phyloP scores from a whole-genome alignment of 2,797 vertebrate species.

The Enteromius argenteus region DNA sequence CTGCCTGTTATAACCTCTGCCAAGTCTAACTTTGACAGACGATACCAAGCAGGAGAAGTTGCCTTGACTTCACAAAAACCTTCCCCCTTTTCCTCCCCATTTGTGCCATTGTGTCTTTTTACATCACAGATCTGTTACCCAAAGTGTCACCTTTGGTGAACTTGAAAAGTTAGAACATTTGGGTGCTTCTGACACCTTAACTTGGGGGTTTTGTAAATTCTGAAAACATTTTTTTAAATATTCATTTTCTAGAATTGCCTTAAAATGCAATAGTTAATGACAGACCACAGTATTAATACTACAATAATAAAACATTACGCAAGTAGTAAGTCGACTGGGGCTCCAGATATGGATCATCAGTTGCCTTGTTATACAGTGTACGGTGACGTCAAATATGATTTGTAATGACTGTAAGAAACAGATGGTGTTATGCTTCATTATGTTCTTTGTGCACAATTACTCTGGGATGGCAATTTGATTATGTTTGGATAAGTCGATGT shows the following conservation, averaged over 20 bases:
- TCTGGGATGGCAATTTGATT: neutral
- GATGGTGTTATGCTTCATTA: neutral
- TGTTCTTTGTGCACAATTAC: neutral
- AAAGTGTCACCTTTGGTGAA: constrained; percentile 31
- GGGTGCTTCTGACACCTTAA: neutral
- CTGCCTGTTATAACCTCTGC: constrained; percentile 81
- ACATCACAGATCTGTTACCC: constrained; percentile 18
- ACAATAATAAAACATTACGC: constrained; percentile 9
- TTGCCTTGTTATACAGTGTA: constrained; percentile 19
- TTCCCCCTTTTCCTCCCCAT: constrained; percentile 20
- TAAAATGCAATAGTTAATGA: constrained; percentile 64
- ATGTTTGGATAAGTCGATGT: neutral
- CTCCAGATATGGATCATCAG: constrained; percentile 19
- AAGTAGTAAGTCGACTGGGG: neutral
- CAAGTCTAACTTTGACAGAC: constrained; percentile 74
- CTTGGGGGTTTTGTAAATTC: constrained; percentile 55
- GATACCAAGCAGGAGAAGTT: constrained; percentile 31
- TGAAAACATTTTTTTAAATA: constrained; percentile 64
- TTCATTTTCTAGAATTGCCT: constrained; percentile 73
- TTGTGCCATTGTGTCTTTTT: constrained; percentile 55
- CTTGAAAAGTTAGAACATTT: constrained; percentile 10
- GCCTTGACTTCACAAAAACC: constrained; percentile 64
- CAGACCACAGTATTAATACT: neutral
- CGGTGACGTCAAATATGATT: neutral
- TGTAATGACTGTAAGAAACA: neutral